Percentiles rank a stretch among this genome's conserved stretches.
Conservation (phyloP, 35 echinoderm and acorn worm genomes). For the Patiria miniata region DNA sequence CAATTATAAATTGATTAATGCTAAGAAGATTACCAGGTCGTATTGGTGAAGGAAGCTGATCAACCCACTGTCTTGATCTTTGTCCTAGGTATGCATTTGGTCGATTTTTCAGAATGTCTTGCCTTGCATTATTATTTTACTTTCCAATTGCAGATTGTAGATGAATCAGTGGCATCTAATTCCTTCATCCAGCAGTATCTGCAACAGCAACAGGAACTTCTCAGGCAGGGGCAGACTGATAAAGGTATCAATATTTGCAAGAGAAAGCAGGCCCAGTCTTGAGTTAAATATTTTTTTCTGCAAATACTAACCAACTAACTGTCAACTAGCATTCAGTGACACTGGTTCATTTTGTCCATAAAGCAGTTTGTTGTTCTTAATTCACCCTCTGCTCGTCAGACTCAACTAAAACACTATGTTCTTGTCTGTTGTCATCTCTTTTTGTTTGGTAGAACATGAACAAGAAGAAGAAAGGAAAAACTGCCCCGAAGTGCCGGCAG, state of each 20-base stretch:
- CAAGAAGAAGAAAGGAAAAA: not conserved
- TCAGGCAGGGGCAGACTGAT: slow-evolving; percentile 45
- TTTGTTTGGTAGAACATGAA: slow-evolving; percentile 9
- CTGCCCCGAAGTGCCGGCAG: slow-evolving; percentile 38
- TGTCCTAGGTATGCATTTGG: not conserved
- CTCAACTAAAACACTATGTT: too few species aligned
- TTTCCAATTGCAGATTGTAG: slow-evolving; percentile 61
- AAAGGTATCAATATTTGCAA: slow-evolving; percentile 26
- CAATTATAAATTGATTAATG: too few species aligned
- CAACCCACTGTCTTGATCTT: not conserved
- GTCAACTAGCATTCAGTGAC: too few species aligned
- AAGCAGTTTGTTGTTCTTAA: too few species aligned
- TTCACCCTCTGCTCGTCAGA: too few species aligned
- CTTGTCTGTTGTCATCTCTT: too few species aligned
- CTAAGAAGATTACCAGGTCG: too few species aligned
- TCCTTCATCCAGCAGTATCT: slow-evolving; percentile 92
- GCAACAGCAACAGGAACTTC: slow-evolving; percentile 84
- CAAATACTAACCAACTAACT: too few species aligned
- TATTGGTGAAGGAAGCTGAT: too few species aligned
- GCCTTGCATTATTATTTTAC: not conserved
- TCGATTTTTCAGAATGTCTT: not conserved
- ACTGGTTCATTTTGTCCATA: too few species aligned
- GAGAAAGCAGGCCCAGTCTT: not conserved
- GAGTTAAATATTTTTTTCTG: not conserved
- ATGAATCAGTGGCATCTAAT: slow-evolving; percentile 88